Evolutionary conservation across 2,113 vertebrate species (phyloP), one percentile per base, ranked within the genome.

Genomic region (Megaleporinus macrocephalus): DNA sequence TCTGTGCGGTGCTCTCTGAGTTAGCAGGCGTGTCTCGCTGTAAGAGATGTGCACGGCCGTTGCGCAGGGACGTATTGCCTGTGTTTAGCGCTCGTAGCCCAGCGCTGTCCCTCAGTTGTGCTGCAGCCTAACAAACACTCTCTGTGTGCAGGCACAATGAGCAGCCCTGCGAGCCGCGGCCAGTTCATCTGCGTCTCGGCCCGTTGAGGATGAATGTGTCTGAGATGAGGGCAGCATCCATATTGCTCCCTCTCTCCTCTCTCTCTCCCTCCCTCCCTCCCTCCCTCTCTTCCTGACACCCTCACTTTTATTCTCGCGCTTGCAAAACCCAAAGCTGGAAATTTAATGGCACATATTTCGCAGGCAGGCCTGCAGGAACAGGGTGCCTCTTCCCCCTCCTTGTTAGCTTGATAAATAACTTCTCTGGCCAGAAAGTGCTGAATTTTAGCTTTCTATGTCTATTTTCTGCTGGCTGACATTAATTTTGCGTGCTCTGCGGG

Each of bases 361-460:
- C 94, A 86, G 81, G 88, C 86, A 88, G 88, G 93, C 93, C 93
- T 82, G 92, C 93, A 95, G 95, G 96, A 96, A 95, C 95, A 88
- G 93, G 95, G 95, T 96, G 95, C 95, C 95, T 96, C 95, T 95
- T 92, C 95, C 95, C 94, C 97, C 98, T 95, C 94, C 97, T 98
- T 98, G 96, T 98, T 99, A 98, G 96, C 95, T 98, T 99, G 97
- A 98, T 97, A 97, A 98, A 99, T 98, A 99, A 97, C 97, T 95
- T 92, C 94, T 95, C 95, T 95, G 96, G 94, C 86, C 94, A 93
- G 95, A 98, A 97, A 96, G 94, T 95, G 96, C 96, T 96, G 96
- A 96, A 96, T 96, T 98, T 98, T 96, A 97, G 96, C 95, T 96
- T 95, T 93, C 94, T 94, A 88, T 95, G 95, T 96, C 97, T 97